phyloP scores from a whole-genome alignment of 2,888 invertebrate species.

The Pollenia angustigena region DNA sequence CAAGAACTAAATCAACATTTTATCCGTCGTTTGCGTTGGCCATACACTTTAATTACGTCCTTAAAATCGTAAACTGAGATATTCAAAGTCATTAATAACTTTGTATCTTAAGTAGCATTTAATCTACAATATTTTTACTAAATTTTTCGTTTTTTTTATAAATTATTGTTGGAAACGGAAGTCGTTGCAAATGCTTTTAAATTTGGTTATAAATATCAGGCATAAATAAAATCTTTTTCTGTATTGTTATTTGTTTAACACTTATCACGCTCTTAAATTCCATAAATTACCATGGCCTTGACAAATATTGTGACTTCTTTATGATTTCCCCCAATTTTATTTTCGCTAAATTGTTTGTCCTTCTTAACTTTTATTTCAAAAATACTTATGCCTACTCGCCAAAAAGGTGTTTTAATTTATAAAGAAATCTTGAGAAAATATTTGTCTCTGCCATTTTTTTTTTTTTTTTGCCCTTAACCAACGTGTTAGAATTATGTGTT shows the following conservation, averaged over 20 bases:
- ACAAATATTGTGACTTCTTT: slow-evolving; percentile 75
- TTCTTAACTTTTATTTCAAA: slow-evolving; percentile 13
- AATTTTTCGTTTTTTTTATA: no score
- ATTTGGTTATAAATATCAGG: neutral
- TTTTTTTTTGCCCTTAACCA: neutral
- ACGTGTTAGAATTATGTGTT: slow-evolving; percentile 21
- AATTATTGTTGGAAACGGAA: no score
- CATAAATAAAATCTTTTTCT: slow-evolving; percentile 6
- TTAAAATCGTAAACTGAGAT: no score
- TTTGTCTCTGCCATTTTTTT: slow-evolving; percentile 55
- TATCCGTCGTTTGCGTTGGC: no score
- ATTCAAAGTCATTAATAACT: no score
- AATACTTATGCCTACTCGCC: neutral
- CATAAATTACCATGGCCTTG: slow-evolving; percentile 77
- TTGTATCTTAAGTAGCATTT: no score
- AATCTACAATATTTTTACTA: no score
- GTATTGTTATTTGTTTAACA: slow-evolving; percentile 39
- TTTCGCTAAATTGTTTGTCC: neutral
- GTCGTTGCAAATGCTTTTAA: no score
- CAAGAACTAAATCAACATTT: no score
- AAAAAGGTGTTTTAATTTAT: slow-evolving; percentile 78
- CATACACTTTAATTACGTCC: no score
- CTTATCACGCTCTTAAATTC: slow-evolving; percentile 59
- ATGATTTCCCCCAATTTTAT: neutral
- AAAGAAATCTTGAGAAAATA: slow-evolving; percentile 63